phyloP scores from a whole-genome alignment of 2,797 vertebrate genomes.

The Lepus oiostolus region DNA sequence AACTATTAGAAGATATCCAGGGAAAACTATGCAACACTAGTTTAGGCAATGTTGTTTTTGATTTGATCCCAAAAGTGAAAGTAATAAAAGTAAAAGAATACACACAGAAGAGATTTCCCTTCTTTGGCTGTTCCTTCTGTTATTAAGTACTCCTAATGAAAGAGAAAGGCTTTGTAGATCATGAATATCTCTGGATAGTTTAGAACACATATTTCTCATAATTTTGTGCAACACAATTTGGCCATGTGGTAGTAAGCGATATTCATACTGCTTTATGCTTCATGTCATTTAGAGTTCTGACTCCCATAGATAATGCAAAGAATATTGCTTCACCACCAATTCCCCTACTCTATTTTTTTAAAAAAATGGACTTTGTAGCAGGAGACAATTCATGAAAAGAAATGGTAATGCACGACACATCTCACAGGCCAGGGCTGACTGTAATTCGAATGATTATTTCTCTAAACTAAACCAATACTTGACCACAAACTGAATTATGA shows the following conservation, averaged over 20 bases:
- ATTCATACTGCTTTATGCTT: not conserved
- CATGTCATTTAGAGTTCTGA: not conserved
- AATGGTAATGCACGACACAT: not conserved
- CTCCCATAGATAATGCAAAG: not conserved
- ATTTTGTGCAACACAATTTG: not conserved
- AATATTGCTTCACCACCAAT: not conserved
- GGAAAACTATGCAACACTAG: not conserved
- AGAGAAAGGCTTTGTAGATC: not conserved
- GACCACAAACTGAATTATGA: conserved; percentile 70
- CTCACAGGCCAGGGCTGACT: not conserved
- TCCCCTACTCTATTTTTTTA: not conserved
- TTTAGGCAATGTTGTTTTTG: not conserved
- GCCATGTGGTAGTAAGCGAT: not conserved
- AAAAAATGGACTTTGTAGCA: conserved; percentile 21
- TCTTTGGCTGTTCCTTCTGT: not conserved
- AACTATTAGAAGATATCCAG: not conserved
- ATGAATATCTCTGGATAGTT: not conserved
- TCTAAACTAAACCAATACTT: conserved; percentile 35
- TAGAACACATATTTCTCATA: not conserved
- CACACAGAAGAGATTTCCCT: not conserved
- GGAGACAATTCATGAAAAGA: conserved; percentile 42
- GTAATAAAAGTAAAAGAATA: not conserved
- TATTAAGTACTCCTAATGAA: not conserved
- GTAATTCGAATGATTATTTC: conserved; percentile 39
- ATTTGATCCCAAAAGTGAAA: not conserved